phyloP scores from a whole-genome alignment of 2,113 vertebrate genomes.

The Spermophilus dauricus region DNA sequence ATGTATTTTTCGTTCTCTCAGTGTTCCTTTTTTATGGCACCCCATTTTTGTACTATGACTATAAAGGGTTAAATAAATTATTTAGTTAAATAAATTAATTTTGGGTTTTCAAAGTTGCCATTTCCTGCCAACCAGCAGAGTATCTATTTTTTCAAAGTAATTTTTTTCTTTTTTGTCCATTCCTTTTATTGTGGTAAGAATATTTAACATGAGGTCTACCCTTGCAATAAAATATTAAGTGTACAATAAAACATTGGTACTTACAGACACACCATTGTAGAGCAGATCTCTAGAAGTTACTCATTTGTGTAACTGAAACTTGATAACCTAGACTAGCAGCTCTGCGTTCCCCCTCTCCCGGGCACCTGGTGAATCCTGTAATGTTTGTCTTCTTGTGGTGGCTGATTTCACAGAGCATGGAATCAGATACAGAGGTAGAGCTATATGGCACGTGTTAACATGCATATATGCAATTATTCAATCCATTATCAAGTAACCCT shows the following conservation, averaged over 20 bases:
- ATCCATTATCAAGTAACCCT: background rate
- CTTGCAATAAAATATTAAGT: background rate
- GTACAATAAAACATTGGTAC: background rate
- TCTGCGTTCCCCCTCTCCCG: background rate
- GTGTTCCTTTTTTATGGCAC: background rate
- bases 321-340: background rate
- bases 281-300: too few species aligned
- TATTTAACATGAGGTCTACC: background rate
- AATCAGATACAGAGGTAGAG: too few species aligned
- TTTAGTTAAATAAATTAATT: background rate
- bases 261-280: background rate
- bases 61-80: background rate
- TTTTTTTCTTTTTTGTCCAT: background rate
- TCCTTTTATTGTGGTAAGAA: background rate
- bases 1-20: background rate
- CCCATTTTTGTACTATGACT: background rate
- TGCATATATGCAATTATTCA: background rate
- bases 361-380: background rate
- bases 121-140: background rate
- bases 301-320: background rate
- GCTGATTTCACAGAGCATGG: background rate
- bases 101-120: background rate
- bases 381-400: background rate
- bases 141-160: background rate
- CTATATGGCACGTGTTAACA: too few species aligned